Conservation (phyloP, 2,797 vertebrate genomes). For the Pseudomugil gertrudae region DNA sequence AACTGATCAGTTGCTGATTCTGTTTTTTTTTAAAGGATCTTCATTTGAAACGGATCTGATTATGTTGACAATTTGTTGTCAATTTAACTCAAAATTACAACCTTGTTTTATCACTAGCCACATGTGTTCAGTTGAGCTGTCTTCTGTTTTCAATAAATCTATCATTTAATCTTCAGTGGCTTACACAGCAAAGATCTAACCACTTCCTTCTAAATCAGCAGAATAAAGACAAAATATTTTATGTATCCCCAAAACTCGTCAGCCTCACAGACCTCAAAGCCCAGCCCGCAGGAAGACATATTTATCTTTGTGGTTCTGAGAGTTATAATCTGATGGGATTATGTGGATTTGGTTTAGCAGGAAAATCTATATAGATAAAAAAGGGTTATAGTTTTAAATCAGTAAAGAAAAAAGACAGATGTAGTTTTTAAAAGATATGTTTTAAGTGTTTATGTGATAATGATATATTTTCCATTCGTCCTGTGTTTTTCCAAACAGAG, state of each 20-base stretch:
- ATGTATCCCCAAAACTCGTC: slow-evolving; percentile 61
- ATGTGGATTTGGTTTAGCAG: slow-evolving; percentile 70
- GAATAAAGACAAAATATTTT: slow-evolving; percentile 67
- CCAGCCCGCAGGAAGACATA: slow-evolving; percentile 68
- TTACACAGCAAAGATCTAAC: slow-evolving; percentile 65
- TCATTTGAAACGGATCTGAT: slow-evolving; percentile 25
- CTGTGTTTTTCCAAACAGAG: slow-evolving; percentile 29
- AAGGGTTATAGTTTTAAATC: slow-evolving; percentile 55
- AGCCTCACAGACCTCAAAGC: slow-evolving; percentile 64
- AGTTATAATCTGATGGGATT: slow-evolving; percentile 74
- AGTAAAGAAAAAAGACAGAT: slow-evolving; percentile 29
- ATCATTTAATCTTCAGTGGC: slow-evolving; percentile 63
- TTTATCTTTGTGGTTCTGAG: slow-evolving; percentile 74
- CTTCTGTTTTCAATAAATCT: slow-evolving; percentile 51
- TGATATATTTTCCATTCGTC: slow-evolving; percentile 13
- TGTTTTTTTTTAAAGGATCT: slow-evolving; percentile 19
- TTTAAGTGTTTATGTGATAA: slow-evolving; percentile 30
- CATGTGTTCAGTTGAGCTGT: slow-evolving; percentile 36
- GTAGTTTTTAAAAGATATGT: slow-evolving; percentile 9
- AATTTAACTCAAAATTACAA: slow-evolving; percentile 38
- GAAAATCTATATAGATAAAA: slow-evolving; percentile 38
- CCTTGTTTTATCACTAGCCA: slow-evolving; percentile 29
- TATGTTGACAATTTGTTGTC: slow-evolving; percentile 35
- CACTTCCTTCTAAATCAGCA: slow-evolving; percentile 66
- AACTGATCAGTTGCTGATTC: slow-evolving; percentile 6